Percentiles rank a stretch among this genome's conserved stretches.
Evolutionary conservation across 2,797 vertebrate genomes (phyloP).

Genomic region (Malacoctenus gilli): DNA sequence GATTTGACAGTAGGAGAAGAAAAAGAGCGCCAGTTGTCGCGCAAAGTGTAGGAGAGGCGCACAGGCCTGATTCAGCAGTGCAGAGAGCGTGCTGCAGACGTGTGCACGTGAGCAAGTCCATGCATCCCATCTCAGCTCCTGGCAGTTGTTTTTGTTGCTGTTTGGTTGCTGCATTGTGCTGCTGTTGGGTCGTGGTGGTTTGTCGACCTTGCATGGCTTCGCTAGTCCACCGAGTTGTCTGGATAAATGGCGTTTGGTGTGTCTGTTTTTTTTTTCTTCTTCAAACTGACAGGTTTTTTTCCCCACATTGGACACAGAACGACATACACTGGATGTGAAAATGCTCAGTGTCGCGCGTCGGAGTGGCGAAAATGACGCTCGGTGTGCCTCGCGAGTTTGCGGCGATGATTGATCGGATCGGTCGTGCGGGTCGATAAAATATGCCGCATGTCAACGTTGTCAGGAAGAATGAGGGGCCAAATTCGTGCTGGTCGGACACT

Average conservation of each 20-base stretch:
- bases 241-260: no score
- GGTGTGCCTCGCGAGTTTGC: slow-evolving; percentile 15
- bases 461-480: slow-evolving; percentile 29
- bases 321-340: no score
- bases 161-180: slow-evolving; percentile 16
- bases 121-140: slow-evolving; percentile 8
- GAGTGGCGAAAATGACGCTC: slow-evolving; percentile 4
- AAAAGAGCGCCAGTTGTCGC: no score
- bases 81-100: slow-evolving; percentile 1
- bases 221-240: slow-evolving; percentile 24
- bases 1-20: not conserved
- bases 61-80: no score
- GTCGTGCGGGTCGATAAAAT: slow-evolving; percentile 37
- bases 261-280: no score
- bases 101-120: slow-evolving; percentile 28
- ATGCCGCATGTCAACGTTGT: slow-evolving; percentile 9
- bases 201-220: slow-evolving; percentile 60
- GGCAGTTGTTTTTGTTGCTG: not conserved
- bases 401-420: slow-evolving; percentile 41
- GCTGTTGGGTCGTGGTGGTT: slow-evolving; percentile 23
- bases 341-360: no score
- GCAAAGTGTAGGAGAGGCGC: no score
- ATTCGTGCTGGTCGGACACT: slow-evolving; percentile 44
- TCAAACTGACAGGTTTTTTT: no score
- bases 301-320: no score